A percentile compares a stretch with the other conserved stretches of the same genome.
phyloP scores from a whole-genome alignment of 2,113 vertebrate species.

The Tyto alba region DNA sequence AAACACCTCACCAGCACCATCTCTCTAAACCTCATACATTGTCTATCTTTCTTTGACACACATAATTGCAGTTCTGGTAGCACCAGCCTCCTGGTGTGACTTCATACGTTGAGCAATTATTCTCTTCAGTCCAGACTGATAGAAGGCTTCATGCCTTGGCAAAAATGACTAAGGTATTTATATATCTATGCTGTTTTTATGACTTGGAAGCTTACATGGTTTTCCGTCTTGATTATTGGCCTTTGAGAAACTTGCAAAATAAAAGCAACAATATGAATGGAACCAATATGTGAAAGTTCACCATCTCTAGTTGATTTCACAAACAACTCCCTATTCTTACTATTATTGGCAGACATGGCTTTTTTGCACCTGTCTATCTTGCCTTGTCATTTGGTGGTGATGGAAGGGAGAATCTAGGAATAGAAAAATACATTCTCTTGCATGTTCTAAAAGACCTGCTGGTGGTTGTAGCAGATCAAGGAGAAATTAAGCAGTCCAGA shows the following conservation, averaged over 20 bases:
- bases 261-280: not conserved
- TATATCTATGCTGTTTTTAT: not conserved
- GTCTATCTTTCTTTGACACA: not conserved
- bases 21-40: not conserved
- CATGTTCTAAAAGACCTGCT: not conserved
- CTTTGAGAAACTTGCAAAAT: not conserved
- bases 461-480: not conserved
- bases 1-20: not conserved
- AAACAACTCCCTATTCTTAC: not conserved
- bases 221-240: not conserved
- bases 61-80: not conserved
- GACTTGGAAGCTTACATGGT: not conserved
- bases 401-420: not conserved
- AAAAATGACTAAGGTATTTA: not conserved
- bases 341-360: not conserved
- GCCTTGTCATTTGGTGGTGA: fast-evolving
- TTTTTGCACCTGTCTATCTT: not conserved
- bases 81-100: not conserved
- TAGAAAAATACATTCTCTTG: not conserved
- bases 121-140: not conserved
- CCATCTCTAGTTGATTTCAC: not conserved
- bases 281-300: not conserved
- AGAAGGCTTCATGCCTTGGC: not conserved
- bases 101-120: not conserved
- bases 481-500: not conserved